phyloP scores from a whole-genome alignment of 2,888 invertebrate genomes.

The Odontothrips loti region DNA sequence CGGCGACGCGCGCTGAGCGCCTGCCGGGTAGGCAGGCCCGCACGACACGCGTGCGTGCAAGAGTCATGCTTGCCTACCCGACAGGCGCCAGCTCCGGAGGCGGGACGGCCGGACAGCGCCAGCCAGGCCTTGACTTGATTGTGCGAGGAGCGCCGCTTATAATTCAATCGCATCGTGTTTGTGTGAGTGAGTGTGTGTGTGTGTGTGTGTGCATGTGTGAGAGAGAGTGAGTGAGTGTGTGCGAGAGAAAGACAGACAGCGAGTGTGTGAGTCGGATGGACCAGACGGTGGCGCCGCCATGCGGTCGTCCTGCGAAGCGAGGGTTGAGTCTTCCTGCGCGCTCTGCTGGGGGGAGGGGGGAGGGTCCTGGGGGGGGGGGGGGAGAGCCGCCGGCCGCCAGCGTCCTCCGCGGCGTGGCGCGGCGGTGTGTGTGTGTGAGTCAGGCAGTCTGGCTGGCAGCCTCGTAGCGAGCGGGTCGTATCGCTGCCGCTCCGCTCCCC shows the following conservation, averaged over 20 bases:
- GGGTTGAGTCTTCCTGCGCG: slow-evolving; percentile 1
- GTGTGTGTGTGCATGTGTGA: not conserved
- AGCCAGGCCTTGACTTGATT: no score
- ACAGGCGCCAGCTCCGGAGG: no score
- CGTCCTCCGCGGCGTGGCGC: not conserved
- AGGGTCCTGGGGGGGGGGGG: not conserved
- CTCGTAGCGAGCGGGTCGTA: not conserved
- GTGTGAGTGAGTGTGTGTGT: not conserved
- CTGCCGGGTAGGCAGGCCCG: no score
- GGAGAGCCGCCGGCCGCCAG: not conserved
- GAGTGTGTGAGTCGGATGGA: not conserved
- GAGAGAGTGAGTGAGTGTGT: not conserved
- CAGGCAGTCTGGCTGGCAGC: not conserved
- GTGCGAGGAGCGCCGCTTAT: not conserved
- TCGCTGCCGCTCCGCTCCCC: not conserved
- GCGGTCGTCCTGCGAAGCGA: not conserved
- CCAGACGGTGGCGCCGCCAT: slow-evolving; percentile 5
- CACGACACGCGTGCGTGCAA: no score
- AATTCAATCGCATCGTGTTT: not conserved
- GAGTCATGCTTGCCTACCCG: no score
- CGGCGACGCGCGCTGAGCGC: no score
- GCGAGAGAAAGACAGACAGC: not conserved
- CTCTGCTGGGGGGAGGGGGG: not conserved
- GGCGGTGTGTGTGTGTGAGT: not conserved
- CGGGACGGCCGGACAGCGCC: no score